Percentiles rank a stretch among this genome's conserved stretches.
These are phyloP conservation scores for Micromussa lordhowensis DNA, from an alignment of 92 coral and sea anemone genomes.

Conservation along the genomic window DNA sequence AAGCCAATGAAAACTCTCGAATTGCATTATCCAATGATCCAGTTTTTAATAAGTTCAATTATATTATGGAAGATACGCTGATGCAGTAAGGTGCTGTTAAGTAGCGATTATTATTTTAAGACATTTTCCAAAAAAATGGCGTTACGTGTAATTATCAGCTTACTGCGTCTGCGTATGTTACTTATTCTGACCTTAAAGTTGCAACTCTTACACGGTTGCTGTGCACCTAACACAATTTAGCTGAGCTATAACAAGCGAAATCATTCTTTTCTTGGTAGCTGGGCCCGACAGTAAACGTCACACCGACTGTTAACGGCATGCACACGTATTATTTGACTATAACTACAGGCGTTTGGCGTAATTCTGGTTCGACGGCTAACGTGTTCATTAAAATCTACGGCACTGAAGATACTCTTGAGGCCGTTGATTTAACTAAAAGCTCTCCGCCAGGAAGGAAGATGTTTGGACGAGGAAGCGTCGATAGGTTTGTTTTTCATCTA, in stretches of 20 bases:
- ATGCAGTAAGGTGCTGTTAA: no score
- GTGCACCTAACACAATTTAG: not conserved
- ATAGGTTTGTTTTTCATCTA: conserved; percentile 62
- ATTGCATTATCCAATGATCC: no score
- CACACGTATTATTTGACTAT: conserved; percentile 68
- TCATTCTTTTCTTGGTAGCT: not conserved
- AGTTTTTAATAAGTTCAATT: no score
- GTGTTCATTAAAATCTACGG: conserved; percentile 76
- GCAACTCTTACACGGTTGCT: no score
- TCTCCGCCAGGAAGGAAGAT: conserved; percentile 62
- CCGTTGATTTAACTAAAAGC: conserved; percentile 66
- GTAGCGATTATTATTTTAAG: no score
- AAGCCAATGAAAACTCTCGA: no score
- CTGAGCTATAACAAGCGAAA: not conserved
- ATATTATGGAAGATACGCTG: no score
- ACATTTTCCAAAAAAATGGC: no score
- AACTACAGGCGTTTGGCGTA: conserved; percentile 84
- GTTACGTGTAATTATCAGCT: no score
- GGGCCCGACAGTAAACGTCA: conserved; percentile 18
- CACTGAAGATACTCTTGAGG: conserved; percentile 68
- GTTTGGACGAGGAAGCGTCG: conserved; percentile 84
- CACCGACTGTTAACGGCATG: conserved; percentile 27
- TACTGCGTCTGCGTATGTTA: no score
- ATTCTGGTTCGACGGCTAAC: conserved; percentile 81
- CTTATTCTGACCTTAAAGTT: no score